Evolutionary conservation across 2,113 vertebrate genomes (phyloP).

Genomic region (Elanus axillaris): DNA sequence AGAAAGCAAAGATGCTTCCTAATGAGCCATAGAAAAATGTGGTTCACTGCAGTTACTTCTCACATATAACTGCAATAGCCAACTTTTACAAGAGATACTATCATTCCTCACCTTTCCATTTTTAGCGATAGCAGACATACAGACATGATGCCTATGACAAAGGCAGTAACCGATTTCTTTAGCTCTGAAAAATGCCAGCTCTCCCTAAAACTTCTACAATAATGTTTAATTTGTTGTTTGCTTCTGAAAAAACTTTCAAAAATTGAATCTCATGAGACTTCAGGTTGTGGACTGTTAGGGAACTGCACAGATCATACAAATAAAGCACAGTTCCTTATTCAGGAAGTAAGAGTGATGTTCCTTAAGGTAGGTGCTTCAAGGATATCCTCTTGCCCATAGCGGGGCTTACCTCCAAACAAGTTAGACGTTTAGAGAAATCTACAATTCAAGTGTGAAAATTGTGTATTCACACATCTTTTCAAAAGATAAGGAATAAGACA

Average conservation of each 20-base stretch:
- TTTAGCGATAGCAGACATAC: neutral
- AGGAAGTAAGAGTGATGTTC: neutral
- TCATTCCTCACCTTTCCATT: neutral
- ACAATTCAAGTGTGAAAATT: neutral
- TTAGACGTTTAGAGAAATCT: neutral
- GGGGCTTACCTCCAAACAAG: neutral
- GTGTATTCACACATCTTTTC: neutral
- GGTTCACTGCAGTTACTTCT: neutral
- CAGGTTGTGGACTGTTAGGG: neutral
- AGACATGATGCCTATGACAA: neutral
- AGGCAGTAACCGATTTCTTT: neutral
- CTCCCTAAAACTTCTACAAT: neutral
- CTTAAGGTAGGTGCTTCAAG: neutral
- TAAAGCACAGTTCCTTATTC: neutral
- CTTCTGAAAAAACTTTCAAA: neutral
- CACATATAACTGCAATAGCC: neutral
- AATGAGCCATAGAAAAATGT: neutral
- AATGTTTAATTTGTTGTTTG: neutral
- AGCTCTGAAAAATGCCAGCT: neutral
- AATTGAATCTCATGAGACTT: neutral
- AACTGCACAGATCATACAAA: neutral
- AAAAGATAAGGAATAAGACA: neutral
- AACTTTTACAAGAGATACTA: neutral
- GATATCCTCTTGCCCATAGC: neutral
- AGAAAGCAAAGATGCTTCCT: neutral